phyloP scores from a whole-genome alignment of 2,113 vertebrate species.

The Peromyscus maniculatus region DNA sequence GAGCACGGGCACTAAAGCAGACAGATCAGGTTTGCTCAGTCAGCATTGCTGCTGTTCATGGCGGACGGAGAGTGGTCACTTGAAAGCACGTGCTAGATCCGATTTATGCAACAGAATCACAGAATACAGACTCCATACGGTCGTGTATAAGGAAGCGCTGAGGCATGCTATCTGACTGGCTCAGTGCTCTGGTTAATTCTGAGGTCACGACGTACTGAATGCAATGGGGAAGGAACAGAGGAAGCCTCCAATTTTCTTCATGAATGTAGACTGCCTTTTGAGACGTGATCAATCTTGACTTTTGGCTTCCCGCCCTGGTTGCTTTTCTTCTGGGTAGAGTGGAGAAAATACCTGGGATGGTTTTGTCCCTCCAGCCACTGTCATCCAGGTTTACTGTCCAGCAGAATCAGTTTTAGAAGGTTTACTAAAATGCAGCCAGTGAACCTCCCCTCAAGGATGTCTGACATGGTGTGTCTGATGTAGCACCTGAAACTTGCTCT shows the following conservation, averaged over 20 bases:
- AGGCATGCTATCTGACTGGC: neutral
- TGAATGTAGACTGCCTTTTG: slow-evolving; percentile 33
- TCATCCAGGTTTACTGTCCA: neutral
- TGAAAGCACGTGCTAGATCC: slow-evolving; percentile 57
- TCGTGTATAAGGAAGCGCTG: neutral
- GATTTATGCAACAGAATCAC: slow-evolving; percentile 18
- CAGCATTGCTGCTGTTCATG: slow-evolving; percentile 45
- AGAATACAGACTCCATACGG: slow-evolving; percentile 38
- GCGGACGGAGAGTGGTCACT: slow-evolving; percentile 57
- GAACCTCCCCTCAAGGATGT: neutral
- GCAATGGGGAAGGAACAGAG: neutral
- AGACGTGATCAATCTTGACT: slow-evolving; percentile 25
- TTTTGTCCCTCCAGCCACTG: neutral
- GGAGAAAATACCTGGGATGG: slow-evolving; percentile 4
- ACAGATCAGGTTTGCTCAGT: slow-evolving; percentile 33
- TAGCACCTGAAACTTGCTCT: neutral
- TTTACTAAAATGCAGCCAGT: slow-evolving; percentile 28
- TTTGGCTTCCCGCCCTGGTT: neutral
- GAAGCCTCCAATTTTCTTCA: neutral
- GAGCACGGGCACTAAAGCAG: slow-evolving; percentile 53
- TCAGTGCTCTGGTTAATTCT: neutral
- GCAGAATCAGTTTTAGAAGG: slow-evolving; percentile 34
- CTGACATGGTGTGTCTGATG: neutral
- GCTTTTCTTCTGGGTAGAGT: neutral
- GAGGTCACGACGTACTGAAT: slow-evolving; percentile 16